Conservation (phyloP, 2,113 vertebrate species). For the Etia nguti region DNA sequence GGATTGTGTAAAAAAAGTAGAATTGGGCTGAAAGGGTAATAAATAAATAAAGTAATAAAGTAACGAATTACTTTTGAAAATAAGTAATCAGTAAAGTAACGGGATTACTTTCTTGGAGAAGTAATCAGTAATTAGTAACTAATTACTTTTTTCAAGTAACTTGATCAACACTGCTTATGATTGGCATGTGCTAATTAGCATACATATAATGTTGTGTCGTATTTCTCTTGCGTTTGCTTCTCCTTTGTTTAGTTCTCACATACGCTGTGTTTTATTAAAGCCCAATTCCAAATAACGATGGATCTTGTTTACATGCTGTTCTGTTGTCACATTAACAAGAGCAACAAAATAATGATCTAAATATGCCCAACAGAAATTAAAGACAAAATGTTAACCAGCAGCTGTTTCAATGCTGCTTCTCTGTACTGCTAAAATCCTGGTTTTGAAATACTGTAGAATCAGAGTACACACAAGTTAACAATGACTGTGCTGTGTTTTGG, state of each 20-base stretch:
- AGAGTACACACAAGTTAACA: not conserved
- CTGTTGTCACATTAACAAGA: not conserved
- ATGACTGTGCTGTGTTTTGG: not conserved
- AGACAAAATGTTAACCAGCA: not conserved
- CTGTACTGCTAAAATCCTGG: not conserved
- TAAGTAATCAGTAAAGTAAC: not conserved
- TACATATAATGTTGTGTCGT: not conserved
- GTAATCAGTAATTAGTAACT: not conserved
- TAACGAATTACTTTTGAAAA: not conserved
- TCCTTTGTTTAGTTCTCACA: not conserved
- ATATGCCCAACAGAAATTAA: not conserved
- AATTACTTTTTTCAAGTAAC: not conserved
- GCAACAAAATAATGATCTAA: not conserved
- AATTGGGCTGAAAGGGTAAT: not conserved
- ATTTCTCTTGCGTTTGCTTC: not conserved
- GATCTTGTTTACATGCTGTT: not conserved
- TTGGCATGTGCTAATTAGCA: not conserved
- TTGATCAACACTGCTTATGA: not conserved
- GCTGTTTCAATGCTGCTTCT: not conserved
- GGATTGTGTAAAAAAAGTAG: not conserved
- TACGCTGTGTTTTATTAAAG: not conserved
- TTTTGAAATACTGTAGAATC: not conserved
- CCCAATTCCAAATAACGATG: not conserved
- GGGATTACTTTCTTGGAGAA: not conserved
- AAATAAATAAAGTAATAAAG: not conserved